phyloP scores from a whole-genome alignment of 2,888 invertebrate species.

The Timandra comae region DNA sequence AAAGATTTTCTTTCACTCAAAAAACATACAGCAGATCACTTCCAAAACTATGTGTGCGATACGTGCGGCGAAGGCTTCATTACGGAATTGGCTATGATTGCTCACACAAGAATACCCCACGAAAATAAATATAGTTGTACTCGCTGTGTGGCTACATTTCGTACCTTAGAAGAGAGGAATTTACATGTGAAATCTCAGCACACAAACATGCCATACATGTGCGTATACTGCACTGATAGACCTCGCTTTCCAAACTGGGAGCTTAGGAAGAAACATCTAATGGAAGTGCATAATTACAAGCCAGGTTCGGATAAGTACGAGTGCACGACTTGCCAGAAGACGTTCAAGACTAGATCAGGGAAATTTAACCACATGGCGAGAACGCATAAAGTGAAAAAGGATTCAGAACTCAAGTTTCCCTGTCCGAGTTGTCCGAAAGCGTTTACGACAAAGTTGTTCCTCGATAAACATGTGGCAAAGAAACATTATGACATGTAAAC shows the following conservation, averaged over 20 bases:
- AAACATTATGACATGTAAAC: conserved; percentile 51
- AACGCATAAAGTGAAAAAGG: conserved; percentile 61
- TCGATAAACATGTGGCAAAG: conserved; percentile 73
- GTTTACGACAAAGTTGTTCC: conserved; percentile 71
- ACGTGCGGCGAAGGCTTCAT: conserved; percentile 69
- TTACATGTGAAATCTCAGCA: conserved; percentile 63
- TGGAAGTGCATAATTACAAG: conserved; percentile 62
- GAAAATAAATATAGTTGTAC: conserved; percentile 66
- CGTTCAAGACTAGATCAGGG: conserved; percentile 63
- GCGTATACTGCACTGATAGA: conserved; percentile 61
- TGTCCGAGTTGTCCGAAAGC: conserved; percentile 71
- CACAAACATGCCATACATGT: conserved; percentile 60
- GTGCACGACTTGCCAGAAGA: conserved; percentile 59
- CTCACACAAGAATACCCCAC: conserved; percentile 64
- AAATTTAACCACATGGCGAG: conserved; percentile 68
- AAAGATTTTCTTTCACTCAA: conserved; percentile 62
- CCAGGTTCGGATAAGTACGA: conserved; percentile 63
- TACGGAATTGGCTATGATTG: conserved; percentile 64
- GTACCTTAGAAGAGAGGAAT: conserved; percentile 56
- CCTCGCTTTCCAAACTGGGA: conserved; percentile 69
- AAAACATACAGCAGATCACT: conserved; percentile 63
- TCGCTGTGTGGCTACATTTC: conserved; percentile 61
- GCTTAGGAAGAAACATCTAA: conserved; percentile 56
- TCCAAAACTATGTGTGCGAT: conserved; percentile 68
- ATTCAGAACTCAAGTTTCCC: conserved; percentile 59